Evolutionary conservation across 2,888 invertebrate genomes (phyloP), one percentile per base, ranked within the genome.

Genomic region (Diarsia mendica): DNA sequence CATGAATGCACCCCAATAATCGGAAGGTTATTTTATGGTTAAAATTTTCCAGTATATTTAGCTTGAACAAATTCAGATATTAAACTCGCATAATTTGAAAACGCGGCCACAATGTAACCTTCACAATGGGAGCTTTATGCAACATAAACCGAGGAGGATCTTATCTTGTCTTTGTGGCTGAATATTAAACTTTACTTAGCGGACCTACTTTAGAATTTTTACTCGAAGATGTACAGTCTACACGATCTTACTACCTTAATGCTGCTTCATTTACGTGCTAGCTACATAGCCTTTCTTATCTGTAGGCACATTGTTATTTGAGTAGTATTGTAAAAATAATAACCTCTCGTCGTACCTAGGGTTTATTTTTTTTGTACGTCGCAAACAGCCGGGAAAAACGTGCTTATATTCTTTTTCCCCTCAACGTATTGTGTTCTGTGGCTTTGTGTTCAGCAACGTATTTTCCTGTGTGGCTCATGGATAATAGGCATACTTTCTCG

Each of bases 21-120:
- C 66, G 55, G 20, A 44, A 55, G 23, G 15, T 55, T 51, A 11
- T 55, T 2, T 55, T 49, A 44, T 53, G 3, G 23, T 44, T 13
- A 65, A 75, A 69, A 20, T 66, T 76, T 73, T 74, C 64, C 60
- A 64, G 64, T 46, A 58, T 67, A 63, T 77, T 68, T 65, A 67
- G 58, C 39, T 68, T 83, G 83, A 77, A 83, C 67, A 82, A 84
- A 83, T 82, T 63, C 71, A 63, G 80, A 75, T 75, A 83, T 65
- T 72, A 75, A 79, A 63, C 46, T 58, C 49, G 61, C 61, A 69
- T 73, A 84, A 75, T 85, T 84, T 69, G 66, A 73, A 82, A 77
- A 76, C 70, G 46, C 67, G 48, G 72, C 66, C 53, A 72, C 72
- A 84, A 81, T 79, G 68, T 77, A 66, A 71, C 73, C 68, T 65